phyloP scores from a whole-genome alignment of 2,113 vertebrate species.

The Sigmodon hispidus region DNA sequence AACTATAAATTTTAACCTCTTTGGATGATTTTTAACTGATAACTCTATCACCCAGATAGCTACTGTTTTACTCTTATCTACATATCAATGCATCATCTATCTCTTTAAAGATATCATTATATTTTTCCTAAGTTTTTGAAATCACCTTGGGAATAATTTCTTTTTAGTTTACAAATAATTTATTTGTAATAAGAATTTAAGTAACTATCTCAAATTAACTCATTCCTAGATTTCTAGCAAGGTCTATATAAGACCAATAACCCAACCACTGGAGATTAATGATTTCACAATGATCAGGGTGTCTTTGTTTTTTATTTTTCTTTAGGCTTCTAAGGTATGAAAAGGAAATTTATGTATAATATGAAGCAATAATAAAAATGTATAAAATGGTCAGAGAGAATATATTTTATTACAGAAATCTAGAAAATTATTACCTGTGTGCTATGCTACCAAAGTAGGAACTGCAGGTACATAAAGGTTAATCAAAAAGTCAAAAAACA shows the following conservation, averaged over 20 bases:
- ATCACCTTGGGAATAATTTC: slow-evolving; percentile 22
- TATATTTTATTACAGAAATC: background rate
- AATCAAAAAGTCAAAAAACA: background rate
- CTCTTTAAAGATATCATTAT: background rate
- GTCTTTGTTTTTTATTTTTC: background rate
- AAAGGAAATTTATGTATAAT: background rate
- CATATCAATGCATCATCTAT: background rate
- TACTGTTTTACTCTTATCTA: background rate
- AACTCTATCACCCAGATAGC: background rate
- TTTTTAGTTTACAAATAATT: background rate
- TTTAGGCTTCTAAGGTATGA: background rate
- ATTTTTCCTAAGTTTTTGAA: background rate
- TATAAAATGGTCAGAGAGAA: background rate
- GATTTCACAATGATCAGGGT: background rate
- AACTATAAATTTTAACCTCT: background rate
- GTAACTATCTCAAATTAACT: background rate
- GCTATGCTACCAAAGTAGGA: background rate
- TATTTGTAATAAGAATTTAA: background rate
- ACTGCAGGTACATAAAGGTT: background rate
- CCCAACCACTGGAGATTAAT: background rate
- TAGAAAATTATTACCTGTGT: rapidly evolving
- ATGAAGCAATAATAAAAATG: background rate
- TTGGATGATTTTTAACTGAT: background rate
- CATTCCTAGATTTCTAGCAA: background rate
- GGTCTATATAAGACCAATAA: background rate